Conservation (phyloP, 2,113 vertebrate genomes). For the Himantopus leucocephalus region DNA sequence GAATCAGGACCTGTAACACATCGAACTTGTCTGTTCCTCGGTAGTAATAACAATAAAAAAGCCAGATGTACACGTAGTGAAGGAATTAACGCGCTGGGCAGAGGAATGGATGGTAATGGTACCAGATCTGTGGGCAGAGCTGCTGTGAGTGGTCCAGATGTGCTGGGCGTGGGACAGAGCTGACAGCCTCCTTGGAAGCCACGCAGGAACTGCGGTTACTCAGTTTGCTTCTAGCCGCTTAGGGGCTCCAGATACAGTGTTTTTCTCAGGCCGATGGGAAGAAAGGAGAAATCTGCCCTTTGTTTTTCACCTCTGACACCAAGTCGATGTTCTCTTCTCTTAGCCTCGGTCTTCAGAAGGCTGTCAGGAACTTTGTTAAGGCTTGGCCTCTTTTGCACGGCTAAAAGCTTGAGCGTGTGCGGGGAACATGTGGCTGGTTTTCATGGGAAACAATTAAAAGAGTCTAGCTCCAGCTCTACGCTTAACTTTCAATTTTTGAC, state of each 20-base stretch:
- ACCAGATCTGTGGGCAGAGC: too few relatives aligned
- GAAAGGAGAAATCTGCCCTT: not conserved
- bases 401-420: not conserved
- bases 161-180: not conserved
- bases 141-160: too few relatives aligned
- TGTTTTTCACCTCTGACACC: not conserved
- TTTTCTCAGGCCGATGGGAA: not conserved
- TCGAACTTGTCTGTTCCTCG: not conserved
- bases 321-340: not conserved
- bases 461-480: not conserved
- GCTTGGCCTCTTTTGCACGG: not conserved
- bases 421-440: not conserved
- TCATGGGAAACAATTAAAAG: not conserved
- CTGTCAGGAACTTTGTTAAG: not conserved
- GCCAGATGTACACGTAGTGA: not conserved
- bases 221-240: too few relatives aligned
- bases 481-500: not conserved
- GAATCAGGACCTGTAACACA: not conserved
- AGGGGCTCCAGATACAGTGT: fast-evolving
- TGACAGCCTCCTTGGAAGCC: not conserved
- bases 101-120: not conserved
- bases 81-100: not conserved
- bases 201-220: not conserved
- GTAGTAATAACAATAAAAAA: not conserved
- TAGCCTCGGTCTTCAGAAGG: not conserved